These are phyloP conservation scores for Diprion similis DNA, from an alignment of 1,140 invertebrate species.

Conservation along the genomic window DNA sequence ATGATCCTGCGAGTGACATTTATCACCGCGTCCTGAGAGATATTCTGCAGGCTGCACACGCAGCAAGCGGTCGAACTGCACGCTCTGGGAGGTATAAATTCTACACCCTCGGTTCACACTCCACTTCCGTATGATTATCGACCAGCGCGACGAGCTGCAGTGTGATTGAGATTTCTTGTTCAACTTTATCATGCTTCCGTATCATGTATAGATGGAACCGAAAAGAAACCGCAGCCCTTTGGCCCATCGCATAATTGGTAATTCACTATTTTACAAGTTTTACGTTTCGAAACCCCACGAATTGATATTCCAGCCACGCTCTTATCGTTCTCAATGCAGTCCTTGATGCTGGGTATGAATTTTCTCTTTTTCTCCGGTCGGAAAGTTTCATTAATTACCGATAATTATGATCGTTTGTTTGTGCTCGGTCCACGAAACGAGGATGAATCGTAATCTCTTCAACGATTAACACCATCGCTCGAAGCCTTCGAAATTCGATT, in stretches of 20 bases:
- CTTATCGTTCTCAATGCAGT: not conserved
- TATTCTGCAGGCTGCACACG: not conserved
- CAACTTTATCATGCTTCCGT: not conserved
- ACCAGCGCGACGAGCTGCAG: not conserved
- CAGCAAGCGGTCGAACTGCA: not conserved
- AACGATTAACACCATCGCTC: too few species aligned
- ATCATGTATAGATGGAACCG: too few species aligned
- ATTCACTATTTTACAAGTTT: not conserved
- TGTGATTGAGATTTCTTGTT: not conserved
- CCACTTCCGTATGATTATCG: not conserved
- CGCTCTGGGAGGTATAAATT: constrained; percentile 6
- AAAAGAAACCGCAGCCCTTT: too few species aligned
- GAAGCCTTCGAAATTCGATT: too few species aligned
- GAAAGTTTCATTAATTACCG: too few species aligned
- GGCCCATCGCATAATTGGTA: not conserved
- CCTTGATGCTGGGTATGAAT: not conserved
- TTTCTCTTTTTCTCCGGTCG: too few species aligned
- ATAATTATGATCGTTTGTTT: too few species aligned
- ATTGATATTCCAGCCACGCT: constrained; percentile 5
- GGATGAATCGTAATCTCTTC: too few species aligned
- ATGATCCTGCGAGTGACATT: not conserved
- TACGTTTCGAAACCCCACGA: not conserved
- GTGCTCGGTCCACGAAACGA: too few species aligned
- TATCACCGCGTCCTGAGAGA: not conserved
- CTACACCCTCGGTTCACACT: not conserved